Evolutionary conservation across 2,888 invertebrate genomes (phyloP), one percentile per base, ranked within the genome.

Genomic region (Halocaridina rubra): DNA sequence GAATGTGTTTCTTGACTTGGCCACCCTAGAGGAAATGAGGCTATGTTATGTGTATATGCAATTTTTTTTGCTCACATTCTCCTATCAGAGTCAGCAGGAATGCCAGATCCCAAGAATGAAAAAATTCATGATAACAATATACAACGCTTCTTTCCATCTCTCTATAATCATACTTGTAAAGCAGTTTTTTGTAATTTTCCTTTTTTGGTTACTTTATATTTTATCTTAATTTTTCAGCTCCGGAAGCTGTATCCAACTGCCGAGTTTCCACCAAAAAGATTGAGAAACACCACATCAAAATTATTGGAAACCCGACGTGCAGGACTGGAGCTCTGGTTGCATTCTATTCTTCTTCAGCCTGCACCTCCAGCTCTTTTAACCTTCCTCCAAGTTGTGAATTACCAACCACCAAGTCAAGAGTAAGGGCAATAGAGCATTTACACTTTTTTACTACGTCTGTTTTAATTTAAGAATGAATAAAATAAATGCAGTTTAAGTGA

Each of bases 251-350:
- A 91, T 75, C 91, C 90, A 67, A 92, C 92, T 0, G 93, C 93
- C 46, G 91, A 92, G 61, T 93, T 93, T 90, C 93, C 93, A 22
- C 93, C 93, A 0, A 93, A 93, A 88, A 91, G 92, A 89, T 92
- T 93, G 3, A 90, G 93, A 86, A 93, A 93, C 89, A 92, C 92
- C 57, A 93, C 92, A 87, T 91, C 92, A 8, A 93, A 93, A 89
- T 92, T 93, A 19, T 90, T 93, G 69, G 93, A 93, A 89, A 92
- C 93, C 72, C 91, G 93, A 80, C 90, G 93, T 88, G 91, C 91
- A 59, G 92, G 92, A 67, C 89, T 93, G 78, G 93, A 93, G 89
- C 89, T 90, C 78, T 93, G 93, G 88, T 89, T 93, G 57, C 93
- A 93, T 90, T 93, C 91, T 88, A 91, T 92, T 91, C 89, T 92